Evolutionary conservation across 2,113 vertebrate genomes (phyloP), one percentile per base, ranked within the genome.

Genomic region (Isurus oxyrinchus): DNA sequence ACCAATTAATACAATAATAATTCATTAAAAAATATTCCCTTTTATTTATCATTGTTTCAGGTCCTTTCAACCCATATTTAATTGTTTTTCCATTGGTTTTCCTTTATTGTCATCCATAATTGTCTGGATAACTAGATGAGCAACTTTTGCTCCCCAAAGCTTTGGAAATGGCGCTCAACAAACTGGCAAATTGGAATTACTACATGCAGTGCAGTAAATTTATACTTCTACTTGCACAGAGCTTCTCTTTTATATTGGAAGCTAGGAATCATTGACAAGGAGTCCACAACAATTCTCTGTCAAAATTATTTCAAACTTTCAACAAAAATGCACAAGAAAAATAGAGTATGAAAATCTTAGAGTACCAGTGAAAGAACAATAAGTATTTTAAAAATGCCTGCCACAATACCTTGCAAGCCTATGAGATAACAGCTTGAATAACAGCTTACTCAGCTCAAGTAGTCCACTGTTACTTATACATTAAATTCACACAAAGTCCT

Each of bases 21-120:
- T 40, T 23, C 25, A 95, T 10, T 27, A 59, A 8, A 57, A 31
- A 35, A 59, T 90, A 57, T 4, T 84, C 44, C 7, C 2, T 0
- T 91, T 59, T 59, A 3, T 11, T 19, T 35, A 86, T 61, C 2
- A 31, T 31, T 94, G 4, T 6, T 61, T 61, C 40, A 8, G 44
- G 4, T 31, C 53, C 35, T 72, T 69, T 25, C 21, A 44, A 3
- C 35, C n/a, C 8, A n/a, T 44, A 14, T 93, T 66, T 44, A 44
- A 94, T 67, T 67, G 91, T 44, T 94, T 95, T 66, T 13, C 23
- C 94, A 49, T 53, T 69, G 66, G 94, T 72, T 72, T 95, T 72
- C 11, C 66, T 95, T 95, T 55, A 49, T 76, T 53, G 0, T 72
- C 23, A 72, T 25, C 3, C 27, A 53, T 55, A 14, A 19, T 31